Evolutionary conservation across 2,113 vertebrate species (phyloP).

Genomic region (Xerus inauris): DNA sequence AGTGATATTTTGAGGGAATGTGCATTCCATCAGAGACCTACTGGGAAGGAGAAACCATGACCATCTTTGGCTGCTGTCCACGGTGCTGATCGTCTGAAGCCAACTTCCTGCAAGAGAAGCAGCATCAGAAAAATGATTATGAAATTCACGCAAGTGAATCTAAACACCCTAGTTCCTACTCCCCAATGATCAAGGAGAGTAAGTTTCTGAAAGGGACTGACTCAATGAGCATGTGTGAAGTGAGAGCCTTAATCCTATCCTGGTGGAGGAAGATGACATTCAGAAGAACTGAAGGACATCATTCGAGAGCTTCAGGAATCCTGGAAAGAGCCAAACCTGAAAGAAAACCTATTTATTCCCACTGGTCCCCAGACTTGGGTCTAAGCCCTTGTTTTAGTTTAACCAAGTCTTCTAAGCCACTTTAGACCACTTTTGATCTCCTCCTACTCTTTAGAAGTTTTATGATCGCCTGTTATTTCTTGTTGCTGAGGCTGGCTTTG

Average conservation of each 20-base stretch:
- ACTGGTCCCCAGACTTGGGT: background rate
- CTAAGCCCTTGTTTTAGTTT: background rate
- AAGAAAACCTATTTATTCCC: background rate
- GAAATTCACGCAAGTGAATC: background rate
- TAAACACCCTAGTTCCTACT: background rate
- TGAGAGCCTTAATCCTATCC: background rate
- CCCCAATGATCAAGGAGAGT: background rate
- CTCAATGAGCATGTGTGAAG: background rate
- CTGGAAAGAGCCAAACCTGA: background rate
- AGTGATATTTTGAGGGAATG: background rate
- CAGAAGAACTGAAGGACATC: background rate
- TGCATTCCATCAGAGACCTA: background rate
- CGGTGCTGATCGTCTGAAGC: slow-evolving; percentile 65
- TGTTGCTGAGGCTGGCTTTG: too few relatives aligned
- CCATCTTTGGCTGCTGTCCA: slow-evolving; percentile 1
- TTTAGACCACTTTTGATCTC: background rate
- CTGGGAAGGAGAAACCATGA: fast-evolving
- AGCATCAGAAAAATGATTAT: background rate
- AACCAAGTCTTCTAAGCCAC: background rate
- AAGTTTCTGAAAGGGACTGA: background rate
- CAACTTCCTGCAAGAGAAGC: background rate
- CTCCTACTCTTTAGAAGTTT: background rate
- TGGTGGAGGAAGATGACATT: background rate
- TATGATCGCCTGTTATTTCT: background rate
- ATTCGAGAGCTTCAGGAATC: background rate